Percentiles rank a stretch among this genome's conserved stretches.
phyloP scores from a whole-genome alignment of 2,797 vertebrate species.

The Pantherophis alleghaniensis region DNA sequence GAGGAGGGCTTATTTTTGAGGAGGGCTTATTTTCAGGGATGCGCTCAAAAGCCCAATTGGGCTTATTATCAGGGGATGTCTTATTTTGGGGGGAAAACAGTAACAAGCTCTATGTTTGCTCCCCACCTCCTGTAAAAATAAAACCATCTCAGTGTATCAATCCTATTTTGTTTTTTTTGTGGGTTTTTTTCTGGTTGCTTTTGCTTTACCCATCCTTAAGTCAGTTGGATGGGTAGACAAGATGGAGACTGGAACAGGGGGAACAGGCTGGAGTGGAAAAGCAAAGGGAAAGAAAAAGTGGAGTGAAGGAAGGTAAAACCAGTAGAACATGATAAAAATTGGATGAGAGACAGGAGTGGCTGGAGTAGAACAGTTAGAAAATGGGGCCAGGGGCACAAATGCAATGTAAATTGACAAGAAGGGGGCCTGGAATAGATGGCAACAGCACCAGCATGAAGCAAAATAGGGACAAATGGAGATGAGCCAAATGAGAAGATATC shows the following conservation, averaged over 20 bases:
- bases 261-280: neutral
- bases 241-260: neutral
- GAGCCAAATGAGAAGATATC: neutral
- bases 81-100: too few species aligned
- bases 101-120: neutral
- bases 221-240: neutral
- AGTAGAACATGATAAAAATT: neutral
- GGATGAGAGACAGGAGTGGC: neutral
- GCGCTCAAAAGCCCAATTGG: too few species aligned
- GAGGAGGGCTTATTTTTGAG: too few species aligned
- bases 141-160: neutral
- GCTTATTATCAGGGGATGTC: too few species aligned
- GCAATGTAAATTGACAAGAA: neutral
- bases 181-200: neutral
- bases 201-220: neutral
- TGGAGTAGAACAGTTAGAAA: neutral
- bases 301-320: neutral
- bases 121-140: neutral
- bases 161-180: neutral
- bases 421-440: neutral
- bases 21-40: too few species aligned
- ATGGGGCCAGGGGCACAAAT: neutral
- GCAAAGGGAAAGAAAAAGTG: neutral
- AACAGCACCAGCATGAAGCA: neutral
- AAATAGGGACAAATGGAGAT: neutral